Evolutionary conservation across 2,113 vertebrate genomes (phyloP).

Genomic region (Murina feae): DNA sequence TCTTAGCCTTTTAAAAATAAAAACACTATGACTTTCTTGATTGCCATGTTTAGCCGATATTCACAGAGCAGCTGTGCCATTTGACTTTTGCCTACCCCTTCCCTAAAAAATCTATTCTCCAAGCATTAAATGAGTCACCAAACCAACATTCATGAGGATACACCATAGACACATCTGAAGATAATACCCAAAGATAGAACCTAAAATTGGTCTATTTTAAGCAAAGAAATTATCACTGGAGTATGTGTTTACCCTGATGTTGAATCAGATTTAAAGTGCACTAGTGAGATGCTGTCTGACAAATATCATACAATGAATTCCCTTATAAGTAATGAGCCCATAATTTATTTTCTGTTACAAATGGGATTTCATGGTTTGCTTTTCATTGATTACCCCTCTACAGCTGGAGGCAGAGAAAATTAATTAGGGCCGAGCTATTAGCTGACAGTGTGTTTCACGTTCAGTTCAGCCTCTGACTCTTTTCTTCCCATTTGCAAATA

Average conservation of each 20-base stretch:
- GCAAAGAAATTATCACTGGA: background rate
- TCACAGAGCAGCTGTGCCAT: background rate
- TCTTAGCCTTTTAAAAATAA: background rate
- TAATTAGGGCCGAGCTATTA: background rate
- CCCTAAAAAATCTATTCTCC: background rate
- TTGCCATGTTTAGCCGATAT: background rate
- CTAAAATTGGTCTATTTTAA: background rate
- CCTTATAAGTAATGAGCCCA: background rate
- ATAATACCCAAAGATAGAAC: background rate
- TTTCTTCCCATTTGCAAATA: background rate
- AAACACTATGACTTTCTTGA: background rate
- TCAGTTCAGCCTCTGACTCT: background rate
- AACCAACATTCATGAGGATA: background rate
- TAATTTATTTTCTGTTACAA: constrained; percentile 20
- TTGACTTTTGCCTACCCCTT: background rate
- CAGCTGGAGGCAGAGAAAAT: background rate
- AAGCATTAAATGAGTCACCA: background rate
- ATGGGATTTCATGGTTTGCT: background rate
- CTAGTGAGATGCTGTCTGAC: background rate
- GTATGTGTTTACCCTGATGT: background rate
- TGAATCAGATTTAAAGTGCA: constrained; percentile 18
- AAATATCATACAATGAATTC: background rate
- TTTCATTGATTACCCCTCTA: background rate
- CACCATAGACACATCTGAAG: background rate
- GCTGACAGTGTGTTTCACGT: background rate